Evolutionary conservation across 2,888 invertebrate species (phyloP), one percentile per base, ranked within the genome.

Genomic region (Scaptomyza parva): DNA sequence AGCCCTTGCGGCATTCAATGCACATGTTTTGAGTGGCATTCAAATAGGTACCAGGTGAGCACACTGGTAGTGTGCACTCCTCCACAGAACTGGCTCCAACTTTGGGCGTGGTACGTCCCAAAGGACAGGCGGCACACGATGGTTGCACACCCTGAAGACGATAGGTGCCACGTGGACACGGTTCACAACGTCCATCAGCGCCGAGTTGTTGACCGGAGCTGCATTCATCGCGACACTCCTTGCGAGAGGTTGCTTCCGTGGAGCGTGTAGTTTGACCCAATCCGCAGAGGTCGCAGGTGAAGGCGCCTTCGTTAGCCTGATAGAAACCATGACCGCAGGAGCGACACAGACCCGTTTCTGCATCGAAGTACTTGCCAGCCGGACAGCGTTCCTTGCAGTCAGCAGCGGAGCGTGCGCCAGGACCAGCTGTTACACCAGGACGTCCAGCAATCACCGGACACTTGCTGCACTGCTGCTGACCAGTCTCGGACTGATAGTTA

Each of bases 251-350:
- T 0, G 98, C 97, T 89, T 98, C 98, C 6, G 95, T 95, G 2
- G 97, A 97, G 50, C 97, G 93, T 0, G 99, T 99, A 0, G 98
- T 98, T 90, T 97, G 96, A 8, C 97, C 98, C 50, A 97, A 93
- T 0, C 97, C 97, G 88, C 98, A 98, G 0, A 97, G 93, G 55
- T 95, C 93, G 88, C 98, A 98, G 1, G 95, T 94, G 92, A 98
- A 98, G 48, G 98, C 96, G 2, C 98, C 98, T 92, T 98, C 97
- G 35, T 95, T 94, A 0, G 97, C 95, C 90, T 98, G 99, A 92
- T 96, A 99, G 89, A 97, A 97, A 2, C 98, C 98, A 88, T 97
- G 96, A 0, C 98, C 98, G 90, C 99, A 99, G 76, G 96, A 96
- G 52, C 96, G 93, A 89, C 99, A 99, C 1, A 97, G 93, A 40